Evolutionary conservation across 92 coral and sea anemone genomes (phyloP).

Genomic region (Palythoa heliodiscus): DNA sequence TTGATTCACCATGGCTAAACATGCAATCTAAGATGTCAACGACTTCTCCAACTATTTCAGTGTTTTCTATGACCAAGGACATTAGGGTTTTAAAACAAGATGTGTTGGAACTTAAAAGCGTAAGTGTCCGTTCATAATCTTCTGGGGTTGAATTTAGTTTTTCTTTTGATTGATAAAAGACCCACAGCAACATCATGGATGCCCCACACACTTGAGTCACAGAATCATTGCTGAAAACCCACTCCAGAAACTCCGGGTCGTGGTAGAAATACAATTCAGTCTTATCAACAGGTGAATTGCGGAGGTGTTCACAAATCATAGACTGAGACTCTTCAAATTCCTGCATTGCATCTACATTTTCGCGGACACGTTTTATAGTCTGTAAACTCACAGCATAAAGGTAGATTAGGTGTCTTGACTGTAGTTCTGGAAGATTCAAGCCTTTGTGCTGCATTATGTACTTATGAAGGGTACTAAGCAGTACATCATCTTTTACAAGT

Average conservation of each 20-base stretch:
- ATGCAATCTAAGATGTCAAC: conserved; percentile 44
- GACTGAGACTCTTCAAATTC: conserved; percentile 56
- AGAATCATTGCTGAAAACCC: conserved; percentile 67
- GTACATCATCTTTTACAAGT: conserved; percentile 59
- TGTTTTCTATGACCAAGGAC: conserved; percentile 38
- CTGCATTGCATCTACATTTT: background rate
- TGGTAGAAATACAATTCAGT: conserved; percentile 54
- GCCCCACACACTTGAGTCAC: conserved; percentile 62
- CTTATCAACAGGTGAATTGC: conserved; percentile 52
- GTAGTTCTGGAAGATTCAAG: conserved; percentile 54
- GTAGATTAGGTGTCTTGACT: conserved; percentile 56
- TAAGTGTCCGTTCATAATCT: conserved; percentile 6
- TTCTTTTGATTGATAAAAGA: background rate
- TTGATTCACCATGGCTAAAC: conserved; percentile 2
- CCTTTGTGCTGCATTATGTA: conserved; percentile 63
- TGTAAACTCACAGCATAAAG: conserved; percentile 59
- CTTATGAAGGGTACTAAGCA: conserved; percentile 63
- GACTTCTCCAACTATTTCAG: conserved; percentile 19
- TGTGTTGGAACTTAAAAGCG: conserved; percentile 25
- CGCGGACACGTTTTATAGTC: conserved; percentile 23
- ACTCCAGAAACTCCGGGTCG: conserved; percentile 61
- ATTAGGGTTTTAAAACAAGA: conserved; percentile 40
- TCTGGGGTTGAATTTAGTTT: background rate
- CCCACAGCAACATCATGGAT: conserved; percentile 46
- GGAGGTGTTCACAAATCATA: conserved; percentile 50